Percentiles rank a stretch among this genome's conserved stretches.
Conservation (phyloP, 1,140 invertebrate species). For the Dendroctonus valens region DNA sequence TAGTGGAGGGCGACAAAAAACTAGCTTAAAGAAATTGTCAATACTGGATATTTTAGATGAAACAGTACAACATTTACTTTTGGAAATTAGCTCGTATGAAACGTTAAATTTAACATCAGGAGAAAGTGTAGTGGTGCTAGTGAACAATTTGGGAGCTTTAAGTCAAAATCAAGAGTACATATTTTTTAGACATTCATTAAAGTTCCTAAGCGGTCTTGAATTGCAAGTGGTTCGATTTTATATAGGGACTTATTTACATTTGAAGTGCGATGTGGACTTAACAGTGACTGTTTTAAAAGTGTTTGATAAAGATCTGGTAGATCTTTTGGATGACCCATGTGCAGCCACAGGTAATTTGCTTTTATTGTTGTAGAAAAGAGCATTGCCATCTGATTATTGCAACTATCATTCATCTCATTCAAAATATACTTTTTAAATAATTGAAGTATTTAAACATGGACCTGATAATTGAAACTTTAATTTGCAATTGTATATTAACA, state of each 20-base stretch:
- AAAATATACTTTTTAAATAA: too few relatives aligned
- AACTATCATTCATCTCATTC: too few relatives aligned
- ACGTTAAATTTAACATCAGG: constrained; percentile 20
- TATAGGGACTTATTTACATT: constrained; percentile 43
- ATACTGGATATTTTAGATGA: constrained; percentile 15
- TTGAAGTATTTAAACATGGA: too few relatives aligned
- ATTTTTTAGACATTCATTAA: constrained; percentile 59
- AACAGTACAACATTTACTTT: constrained; percentile 3
- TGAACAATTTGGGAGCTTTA: constrained; percentile 64
- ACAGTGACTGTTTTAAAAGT: constrained; percentile 63
- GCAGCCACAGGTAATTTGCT: constrained; percentile 48
- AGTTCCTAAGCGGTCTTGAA: constrained; percentile 48
- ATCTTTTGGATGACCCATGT: constrained; percentile 53
- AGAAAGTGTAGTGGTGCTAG: constrained; percentile 52
- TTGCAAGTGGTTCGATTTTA: constrained; percentile 56
- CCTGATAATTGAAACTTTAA: too few relatives aligned
- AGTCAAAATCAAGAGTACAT: constrained; percentile 63
- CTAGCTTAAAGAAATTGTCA: constrained; percentile 13
- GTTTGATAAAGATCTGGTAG: constrained; percentile 42
- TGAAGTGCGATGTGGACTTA: constrained; percentile 59
- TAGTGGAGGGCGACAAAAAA: neutral
- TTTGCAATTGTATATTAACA: too few relatives aligned
- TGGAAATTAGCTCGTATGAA: constrained; percentile 9
- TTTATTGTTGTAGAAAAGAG: neutral
- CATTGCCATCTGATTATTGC: too few relatives aligned